Percentiles rank a stretch among this genome's conserved stretches.
phyloP scores from a whole-genome alignment of 2,888 invertebrate genomes.

The Noctuana brunneofusca region DNA sequence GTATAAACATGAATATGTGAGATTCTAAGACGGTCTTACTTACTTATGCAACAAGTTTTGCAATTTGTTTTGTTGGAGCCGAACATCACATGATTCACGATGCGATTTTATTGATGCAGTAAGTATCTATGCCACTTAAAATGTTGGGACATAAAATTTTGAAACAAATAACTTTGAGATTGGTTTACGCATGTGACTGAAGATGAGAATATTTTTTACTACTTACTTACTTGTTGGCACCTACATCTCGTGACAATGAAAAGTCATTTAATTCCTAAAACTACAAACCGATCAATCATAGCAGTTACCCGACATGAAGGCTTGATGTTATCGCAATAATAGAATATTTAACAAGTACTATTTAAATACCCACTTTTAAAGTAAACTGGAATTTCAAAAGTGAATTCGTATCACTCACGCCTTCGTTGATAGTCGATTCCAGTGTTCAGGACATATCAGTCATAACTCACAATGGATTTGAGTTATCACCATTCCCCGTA shows the following conservation, averaged over 20 bases:
- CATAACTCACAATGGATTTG: conserved; percentile 38
- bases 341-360: conserved; percentile 67
- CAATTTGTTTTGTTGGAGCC: conserved; percentile 38
- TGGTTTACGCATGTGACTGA: background rate
- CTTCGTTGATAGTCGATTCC: background rate
- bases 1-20: conserved; percentile 42
- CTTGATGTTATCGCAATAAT: conserved; percentile 67
- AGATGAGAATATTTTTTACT: background rate
- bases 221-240: background rate
- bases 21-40: conserved; percentile 47
- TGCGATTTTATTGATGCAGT: conserved; percentile 17
- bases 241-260: conserved; percentile 10
- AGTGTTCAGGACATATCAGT: too few relatives aligned
- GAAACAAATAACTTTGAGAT: background rate
- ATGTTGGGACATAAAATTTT: conserved; percentile 5
- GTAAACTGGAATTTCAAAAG: conserved; percentile 30
- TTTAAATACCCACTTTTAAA: conserved; percentile 44
- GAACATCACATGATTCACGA: conserved; percentile 40
- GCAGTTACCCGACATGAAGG: conserved; percentile 61
- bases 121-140: background rate
- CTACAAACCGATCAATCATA: conserved; percentile 67
- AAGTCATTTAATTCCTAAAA: conserved; percentile 36
- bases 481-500: conserved; percentile 40
- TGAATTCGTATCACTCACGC: conserved; percentile 28
- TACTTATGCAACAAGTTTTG: conserved; percentile 47